Percentiles rank a stretch among this genome's conserved stretches.
These are phyloP conservation scores for Balearica regulorum DNA, from an alignment of 2,797 vertebrate genomes.

Conservation along the genomic window DNA sequence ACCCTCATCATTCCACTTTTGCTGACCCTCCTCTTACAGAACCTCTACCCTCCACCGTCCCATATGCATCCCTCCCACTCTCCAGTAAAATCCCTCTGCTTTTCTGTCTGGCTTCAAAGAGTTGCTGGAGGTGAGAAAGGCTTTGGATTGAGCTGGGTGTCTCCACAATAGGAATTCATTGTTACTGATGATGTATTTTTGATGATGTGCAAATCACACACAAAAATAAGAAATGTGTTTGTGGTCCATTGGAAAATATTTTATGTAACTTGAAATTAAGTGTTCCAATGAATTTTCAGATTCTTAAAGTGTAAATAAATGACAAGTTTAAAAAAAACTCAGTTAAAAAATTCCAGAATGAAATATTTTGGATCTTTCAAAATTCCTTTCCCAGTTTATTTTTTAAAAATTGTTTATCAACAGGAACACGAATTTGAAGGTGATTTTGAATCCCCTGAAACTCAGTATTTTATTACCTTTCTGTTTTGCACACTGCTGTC, in stretches of 20 bases:
- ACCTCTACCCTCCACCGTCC: background rate
- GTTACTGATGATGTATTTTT: background rate
- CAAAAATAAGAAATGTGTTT: background rate
- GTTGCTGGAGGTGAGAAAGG: background rate
- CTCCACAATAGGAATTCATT: rapidly evolving
- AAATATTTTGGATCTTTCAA: background rate
- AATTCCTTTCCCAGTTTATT: background rate
- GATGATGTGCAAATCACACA: background rate
- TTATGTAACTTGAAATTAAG: background rate
- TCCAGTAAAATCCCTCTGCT: background rate
- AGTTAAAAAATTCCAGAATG: background rate
- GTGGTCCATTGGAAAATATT: background rate
- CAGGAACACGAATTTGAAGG: background rate
- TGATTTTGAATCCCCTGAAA: background rate
- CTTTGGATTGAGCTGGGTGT: background rate
- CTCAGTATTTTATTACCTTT: background rate
- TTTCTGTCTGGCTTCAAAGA: background rate
- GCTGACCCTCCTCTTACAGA: background rate
- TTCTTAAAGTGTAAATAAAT: background rate
- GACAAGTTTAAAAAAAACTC: background rate
- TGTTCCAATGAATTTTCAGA: background rate
- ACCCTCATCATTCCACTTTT: background rate
- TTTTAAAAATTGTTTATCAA: background rate
- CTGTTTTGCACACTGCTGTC: background rate
- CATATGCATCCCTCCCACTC: rapidly evolving